Percentiles rank a stretch among this genome's conserved stretches.
Evolutionary conservation across 2,888 invertebrate species (phyloP).

Genomic region (Nemotelus pantherinus): DNA sequence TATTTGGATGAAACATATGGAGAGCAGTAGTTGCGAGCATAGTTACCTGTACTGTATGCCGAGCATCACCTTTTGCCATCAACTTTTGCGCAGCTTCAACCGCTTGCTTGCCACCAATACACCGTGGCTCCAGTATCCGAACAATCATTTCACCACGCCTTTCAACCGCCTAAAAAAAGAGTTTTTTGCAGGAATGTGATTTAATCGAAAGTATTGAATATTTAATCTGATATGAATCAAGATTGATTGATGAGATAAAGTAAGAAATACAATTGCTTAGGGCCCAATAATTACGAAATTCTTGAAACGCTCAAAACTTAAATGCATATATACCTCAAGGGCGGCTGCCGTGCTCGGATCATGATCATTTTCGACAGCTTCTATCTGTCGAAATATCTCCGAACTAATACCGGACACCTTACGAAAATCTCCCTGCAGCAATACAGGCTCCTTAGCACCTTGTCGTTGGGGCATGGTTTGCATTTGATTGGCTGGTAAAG

Average conservation of each 20-base stretch:
- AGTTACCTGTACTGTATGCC: conserved; percentile 73
- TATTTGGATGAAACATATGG: not conserved
- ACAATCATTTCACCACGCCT: conserved; percentile 95
- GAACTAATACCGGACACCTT: conserved; percentile 96
- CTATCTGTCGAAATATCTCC: conserved; percentile 96
- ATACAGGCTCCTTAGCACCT: conserved; percentile 72
- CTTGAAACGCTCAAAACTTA: too few relatives aligned
- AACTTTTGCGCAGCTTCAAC: conserved; percentile 89
- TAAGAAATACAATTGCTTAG: too few relatives aligned
- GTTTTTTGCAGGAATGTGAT: not conserved
- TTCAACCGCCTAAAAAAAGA: conserved; percentile 77
- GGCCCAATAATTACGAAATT: too few relatives aligned
- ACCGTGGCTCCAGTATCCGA: conserved; percentile 86
- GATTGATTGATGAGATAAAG: too few relatives aligned
- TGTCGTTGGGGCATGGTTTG: conserved; percentile 64
- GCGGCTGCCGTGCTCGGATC: conserved; percentile 92
- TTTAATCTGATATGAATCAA: not conserved
- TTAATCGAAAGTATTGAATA: not conserved
- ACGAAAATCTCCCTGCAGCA: conserved; percentile 92
- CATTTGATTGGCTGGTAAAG: conserved; percentile 69
- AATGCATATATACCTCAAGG: conserved; percentile 72
- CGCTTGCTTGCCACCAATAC: conserved; percentile 87
- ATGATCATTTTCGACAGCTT: conserved; percentile 95
- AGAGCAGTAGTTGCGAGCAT: not conserved
- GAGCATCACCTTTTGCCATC: conserved; percentile 69